phyloP scores from a whole-genome alignment of 2,888 invertebrate species.

The Agrochola lychnidis region DNA sequence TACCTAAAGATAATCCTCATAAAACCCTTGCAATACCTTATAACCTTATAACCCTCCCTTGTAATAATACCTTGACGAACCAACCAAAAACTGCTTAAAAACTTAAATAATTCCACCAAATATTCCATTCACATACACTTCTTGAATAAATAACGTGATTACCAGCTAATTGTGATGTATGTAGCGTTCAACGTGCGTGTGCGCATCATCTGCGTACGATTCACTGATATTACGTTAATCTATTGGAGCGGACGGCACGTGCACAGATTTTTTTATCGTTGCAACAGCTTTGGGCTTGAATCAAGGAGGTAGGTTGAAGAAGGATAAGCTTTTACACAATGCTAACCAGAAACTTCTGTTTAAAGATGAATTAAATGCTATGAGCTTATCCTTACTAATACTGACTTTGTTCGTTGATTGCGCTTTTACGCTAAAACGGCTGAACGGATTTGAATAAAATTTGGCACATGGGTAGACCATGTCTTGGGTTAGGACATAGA shows the following conservation, averaged over 20 bases:
- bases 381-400: too few relatives aligned
- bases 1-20: too few relatives aligned
- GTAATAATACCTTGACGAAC: too few relatives aligned
- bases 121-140: slow-evolving; percentile 39
- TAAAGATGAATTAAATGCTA: neutral
- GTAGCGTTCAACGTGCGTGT: slow-evolving; percentile 44
- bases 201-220: slow-evolving; percentile 46
- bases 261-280: slow-evolving; percentile 50
- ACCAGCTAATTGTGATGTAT: slow-evolving; percentile 53
- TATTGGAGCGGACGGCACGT: slow-evolving; percentile 58
- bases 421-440: too few relatives aligned
- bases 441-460: too few relatives aligned
- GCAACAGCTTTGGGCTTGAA: slow-evolving; percentile 31
- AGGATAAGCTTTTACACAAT: neutral
- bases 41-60: too few relatives aligned
- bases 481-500: too few relatives aligned
- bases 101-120: slow-evolving; percentile 22
- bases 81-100: slow-evolving; percentile 15
- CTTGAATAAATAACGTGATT: slow-evolving; percentile 43
- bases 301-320: slow-evolving; percentile 18
- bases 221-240: slow-evolving; percentile 53
- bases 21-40: too few relatives aligned
- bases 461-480: too few relatives aligned
- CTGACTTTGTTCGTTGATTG: too few relatives aligned
- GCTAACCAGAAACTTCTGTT: neutral